A percentile compares a stretch with the other conserved stretches of the same genome.
phyloP scores from a whole-genome alignment of 2,113 vertebrate genomes.

The Ancistrus triradiatus region DNA sequence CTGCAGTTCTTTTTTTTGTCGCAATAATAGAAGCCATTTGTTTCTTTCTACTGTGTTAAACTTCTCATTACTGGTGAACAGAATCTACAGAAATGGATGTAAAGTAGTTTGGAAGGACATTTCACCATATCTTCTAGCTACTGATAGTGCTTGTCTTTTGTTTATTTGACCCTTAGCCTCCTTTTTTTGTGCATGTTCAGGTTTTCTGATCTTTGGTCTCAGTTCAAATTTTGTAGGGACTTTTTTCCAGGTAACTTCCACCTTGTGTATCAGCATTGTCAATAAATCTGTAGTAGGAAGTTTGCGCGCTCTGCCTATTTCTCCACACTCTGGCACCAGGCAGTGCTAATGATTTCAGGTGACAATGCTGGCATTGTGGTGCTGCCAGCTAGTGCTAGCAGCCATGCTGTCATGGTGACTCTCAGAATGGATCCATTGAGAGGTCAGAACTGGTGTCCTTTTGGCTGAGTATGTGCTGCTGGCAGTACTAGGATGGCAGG shows the following conservation, averaged over 20 bases:
- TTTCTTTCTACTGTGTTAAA: too few species aligned
- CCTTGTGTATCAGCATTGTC: slow-evolving; percentile 1
- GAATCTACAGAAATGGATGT: too few species aligned
- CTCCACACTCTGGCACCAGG: slow-evolving; percentile 6
- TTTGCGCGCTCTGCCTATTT: not conserved
- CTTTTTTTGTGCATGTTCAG: too few species aligned
- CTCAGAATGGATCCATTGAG: slow-evolving; percentile 36
- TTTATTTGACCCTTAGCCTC: too few species aligned
- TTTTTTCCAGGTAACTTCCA: not conserved
- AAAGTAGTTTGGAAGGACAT: too few species aligned
- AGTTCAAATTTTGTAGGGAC: too few species aligned
- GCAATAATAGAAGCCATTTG: too few species aligned
- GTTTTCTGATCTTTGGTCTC: too few species aligned
- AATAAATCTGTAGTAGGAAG: not conserved
- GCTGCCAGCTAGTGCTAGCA: slow-evolving; percentile 22
- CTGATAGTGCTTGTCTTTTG: too few species aligned
- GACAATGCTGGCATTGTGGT: slow-evolving; percentile 34
- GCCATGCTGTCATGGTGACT: slow-evolving; percentile 31
- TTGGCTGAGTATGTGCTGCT: slow-evolving; percentile 19
- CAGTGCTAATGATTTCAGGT: slow-evolving; percentile 25
- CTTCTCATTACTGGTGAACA: too few species aligned
- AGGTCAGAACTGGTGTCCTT: slow-evolving; percentile 4
- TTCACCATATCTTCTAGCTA: too few species aligned
- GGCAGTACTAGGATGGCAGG: not conserved
- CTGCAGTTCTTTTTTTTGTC: too few species aligned